Percentiles rank a stretch among this genome's conserved stretches.
phyloP scores from a whole-genome alignment of 2,888 invertebrate genomes.

The Lampropteryx suffumata region DNA sequence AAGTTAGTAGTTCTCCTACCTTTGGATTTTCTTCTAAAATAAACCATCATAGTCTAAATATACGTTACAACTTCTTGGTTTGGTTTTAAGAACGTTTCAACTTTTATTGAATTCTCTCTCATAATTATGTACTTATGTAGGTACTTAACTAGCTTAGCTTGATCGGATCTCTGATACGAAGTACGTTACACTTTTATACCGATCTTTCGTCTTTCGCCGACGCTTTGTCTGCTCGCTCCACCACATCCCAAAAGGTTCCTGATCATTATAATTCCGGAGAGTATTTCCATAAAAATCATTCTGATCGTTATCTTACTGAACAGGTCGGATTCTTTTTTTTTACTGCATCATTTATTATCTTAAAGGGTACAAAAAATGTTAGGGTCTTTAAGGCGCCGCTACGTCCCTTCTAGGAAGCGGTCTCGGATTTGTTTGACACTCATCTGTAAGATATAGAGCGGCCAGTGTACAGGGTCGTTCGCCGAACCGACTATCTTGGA shows the following conservation, averaged over 20 bases:
- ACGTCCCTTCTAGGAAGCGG: conserved; percentile 77
- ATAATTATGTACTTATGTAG: conserved; percentile 18
- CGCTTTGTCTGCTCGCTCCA: conserved; percentile 78
- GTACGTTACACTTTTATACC: conserved; percentile 44
- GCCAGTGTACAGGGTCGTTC: conserved; percentile 63
- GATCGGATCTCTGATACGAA: conserved; percentile 47
- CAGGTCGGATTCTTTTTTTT: conserved; percentile 80
- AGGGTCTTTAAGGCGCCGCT: conserved; percentile 78
- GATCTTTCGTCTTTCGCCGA: conserved; percentile 66
- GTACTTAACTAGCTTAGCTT: conserved; percentile 21
- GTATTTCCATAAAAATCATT: conserved; percentile 81
- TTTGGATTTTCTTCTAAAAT: too few species aligned
- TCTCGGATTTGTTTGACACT: conserved; percentile 78
- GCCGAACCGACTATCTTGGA: conserved; percentile 56
- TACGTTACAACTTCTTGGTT: too few species aligned
- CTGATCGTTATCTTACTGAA: conserved; percentile 78
- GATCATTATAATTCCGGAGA: conserved; percentile 79
- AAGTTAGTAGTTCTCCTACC: too few species aligned
- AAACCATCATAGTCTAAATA: too few species aligned
- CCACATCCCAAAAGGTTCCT: conserved; percentile 78
- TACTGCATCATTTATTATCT: conserved; percentile 81
- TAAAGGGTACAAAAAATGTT: conserved; percentile 73
- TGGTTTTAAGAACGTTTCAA: background rate
- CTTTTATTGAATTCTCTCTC: conserved; percentile 12
- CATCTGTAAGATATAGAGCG: conserved; percentile 75